Evolutionary conservation across 2,888 invertebrate genomes (phyloP).

Genomic region (Cryptus viduatorius): DNA sequence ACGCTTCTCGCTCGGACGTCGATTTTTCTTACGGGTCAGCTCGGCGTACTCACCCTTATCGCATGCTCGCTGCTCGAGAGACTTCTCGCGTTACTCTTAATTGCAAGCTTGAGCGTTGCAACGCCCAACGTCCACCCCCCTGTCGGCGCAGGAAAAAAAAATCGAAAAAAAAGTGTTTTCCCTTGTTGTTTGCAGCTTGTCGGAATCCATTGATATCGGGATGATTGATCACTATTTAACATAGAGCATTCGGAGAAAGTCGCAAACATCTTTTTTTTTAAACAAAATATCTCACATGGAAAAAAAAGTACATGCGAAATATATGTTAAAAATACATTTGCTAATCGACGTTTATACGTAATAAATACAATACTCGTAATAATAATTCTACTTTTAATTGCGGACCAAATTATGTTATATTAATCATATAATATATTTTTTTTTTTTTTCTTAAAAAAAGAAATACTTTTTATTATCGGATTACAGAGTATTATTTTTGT

Average conservation of each 20-base stretch:
- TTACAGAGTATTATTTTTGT: too few species aligned
- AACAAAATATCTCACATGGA: too few species aligned
- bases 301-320: too few species aligned
- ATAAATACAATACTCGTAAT: too few species aligned
- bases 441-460: too few species aligned
- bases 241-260: neutral
- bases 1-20: constrained; percentile 74
- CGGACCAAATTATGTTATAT: too few species aligned
- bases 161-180: constrained; percentile 63
- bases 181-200: constrained; percentile 52
- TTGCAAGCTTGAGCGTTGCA: constrained; percentile 79
- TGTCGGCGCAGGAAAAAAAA: constrained; percentile 52
- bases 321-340: too few species aligned
- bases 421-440: too few species aligned
- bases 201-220: neutral
- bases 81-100: constrained; percentile 81
- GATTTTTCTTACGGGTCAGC: constrained; percentile 82
- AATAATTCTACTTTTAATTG: too few species aligned
- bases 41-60: constrained; percentile 75
- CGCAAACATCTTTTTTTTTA: too few species aligned
- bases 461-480: too few species aligned
- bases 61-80: constrained; percentile 72
- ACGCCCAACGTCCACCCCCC: constrained; percentile 72
- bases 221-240: neutral
- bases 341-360: too few species aligned